phyloP scores from a whole-genome alignment of 2,113 vertebrate genomes.

The Amazona guildingii region DNA sequence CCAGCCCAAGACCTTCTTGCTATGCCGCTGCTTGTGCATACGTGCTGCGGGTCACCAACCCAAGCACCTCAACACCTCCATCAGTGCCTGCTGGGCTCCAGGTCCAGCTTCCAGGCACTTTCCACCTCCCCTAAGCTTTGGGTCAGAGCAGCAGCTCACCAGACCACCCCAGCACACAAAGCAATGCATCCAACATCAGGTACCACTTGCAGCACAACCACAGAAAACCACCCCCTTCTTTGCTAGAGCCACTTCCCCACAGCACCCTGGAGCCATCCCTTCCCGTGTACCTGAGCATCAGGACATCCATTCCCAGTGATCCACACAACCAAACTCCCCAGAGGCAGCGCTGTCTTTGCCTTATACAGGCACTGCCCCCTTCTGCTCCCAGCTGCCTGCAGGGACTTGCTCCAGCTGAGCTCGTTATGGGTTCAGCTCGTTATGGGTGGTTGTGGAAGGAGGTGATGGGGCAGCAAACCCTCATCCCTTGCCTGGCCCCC shows the following conservation, averaged over 20 bases:
- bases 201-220: neutral
- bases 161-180: neutral
- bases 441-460: neutral
- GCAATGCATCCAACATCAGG: neutral
- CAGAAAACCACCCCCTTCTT: neutral
- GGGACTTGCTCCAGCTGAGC: neutral
- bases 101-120: neutral
- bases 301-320: neutral
- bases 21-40: neutral
- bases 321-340: neutral
- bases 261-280: neutral
- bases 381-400: neutral
- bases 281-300: neutral
- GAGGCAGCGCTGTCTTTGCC: neutral
- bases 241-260: neutral
- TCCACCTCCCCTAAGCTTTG: neutral
- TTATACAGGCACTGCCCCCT: neutral
- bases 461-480: neutral
- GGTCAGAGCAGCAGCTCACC: neutral
- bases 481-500: neutral
- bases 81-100: accelerated
- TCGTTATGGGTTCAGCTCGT: neutral
- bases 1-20: neutral
- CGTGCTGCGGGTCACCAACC: neutral
- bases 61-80: neutral